A percentile compares a stretch with the other conserved stretches of the same genome.
phyloP scores from a whole-genome alignment of 1,140 invertebrate species.

The Temnothorax curvispinosus region DNA sequence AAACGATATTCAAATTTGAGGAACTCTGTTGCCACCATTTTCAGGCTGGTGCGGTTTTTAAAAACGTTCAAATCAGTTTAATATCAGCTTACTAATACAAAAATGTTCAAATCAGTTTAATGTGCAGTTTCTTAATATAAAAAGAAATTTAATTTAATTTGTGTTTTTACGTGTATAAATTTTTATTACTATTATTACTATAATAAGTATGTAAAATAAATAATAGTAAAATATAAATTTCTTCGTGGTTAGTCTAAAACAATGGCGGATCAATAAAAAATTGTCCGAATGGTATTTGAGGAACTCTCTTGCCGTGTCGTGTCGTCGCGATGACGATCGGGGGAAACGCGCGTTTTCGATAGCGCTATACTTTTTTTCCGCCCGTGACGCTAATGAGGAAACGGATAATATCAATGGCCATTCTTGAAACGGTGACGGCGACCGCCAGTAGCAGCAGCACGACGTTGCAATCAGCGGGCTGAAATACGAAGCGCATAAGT shows the following conservation, averaged over 20 bases:
- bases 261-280: background rate
- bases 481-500: slow-evolving; percentile 80
- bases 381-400: slow-evolving; percentile 52
- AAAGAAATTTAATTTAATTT: background rate
- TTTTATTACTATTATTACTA: background rate
- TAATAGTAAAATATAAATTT: background rate
- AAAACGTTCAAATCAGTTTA: background rate
- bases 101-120: background rate
- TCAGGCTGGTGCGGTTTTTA: background rate
- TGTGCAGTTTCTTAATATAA: background rate
- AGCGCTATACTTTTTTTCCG: slow-evolving; percentile 24
- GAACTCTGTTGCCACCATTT: too few relatives aligned
- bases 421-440: slow-evolving; percentile 54
- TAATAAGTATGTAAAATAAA: background rate
- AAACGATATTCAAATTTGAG: background rate
- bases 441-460: background rate
- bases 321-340: background rate
- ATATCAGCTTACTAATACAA: background rate
- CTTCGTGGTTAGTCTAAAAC: background rate
- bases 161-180: background rate
- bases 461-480: slow-evolving; percentile 61
- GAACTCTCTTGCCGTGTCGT: background rate
- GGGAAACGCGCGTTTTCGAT: background rate
- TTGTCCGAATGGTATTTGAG: background rate
- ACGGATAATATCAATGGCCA: slow-evolving; percentile 56